Conservation (phyloP, 2,113 vertebrate species). For the Eulacestoma nigropectus region DNA sequence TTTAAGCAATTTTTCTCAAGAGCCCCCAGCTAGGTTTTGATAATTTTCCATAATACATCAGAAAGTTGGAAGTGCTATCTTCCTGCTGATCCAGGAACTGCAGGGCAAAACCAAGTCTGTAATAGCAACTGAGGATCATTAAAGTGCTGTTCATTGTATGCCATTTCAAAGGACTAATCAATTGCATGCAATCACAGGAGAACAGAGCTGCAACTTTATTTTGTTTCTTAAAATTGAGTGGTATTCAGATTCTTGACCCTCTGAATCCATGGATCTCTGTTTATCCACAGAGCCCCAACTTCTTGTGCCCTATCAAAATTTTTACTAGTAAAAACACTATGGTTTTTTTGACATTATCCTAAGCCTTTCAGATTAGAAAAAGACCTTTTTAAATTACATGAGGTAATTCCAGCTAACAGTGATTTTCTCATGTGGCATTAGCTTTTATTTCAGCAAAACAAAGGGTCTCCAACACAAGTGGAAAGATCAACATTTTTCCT, state of each 20-base stretch:
- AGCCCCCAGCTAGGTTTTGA: neutral
- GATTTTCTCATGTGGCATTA: neutral
- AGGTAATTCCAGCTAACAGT: neutral
- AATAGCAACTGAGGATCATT: neutral
- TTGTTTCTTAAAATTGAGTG: neutral
- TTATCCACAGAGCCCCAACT: neutral
- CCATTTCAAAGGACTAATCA: neutral
- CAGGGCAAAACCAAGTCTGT: neutral
- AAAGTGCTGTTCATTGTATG: neutral
- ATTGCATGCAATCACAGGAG: neutral
- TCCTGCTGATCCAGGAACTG: neutral
- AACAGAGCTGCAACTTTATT: neutral
- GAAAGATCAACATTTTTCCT: slow-evolving; percentile 19
- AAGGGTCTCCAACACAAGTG: neutral
- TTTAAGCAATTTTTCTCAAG: neutral
- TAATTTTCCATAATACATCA: neutral
- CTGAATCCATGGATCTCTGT: neutral
- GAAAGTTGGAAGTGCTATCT: neutral
- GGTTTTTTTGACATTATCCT: neutral
- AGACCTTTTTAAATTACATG: neutral
- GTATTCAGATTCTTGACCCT: neutral
- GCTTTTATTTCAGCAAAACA: neutral
- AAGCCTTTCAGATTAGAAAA: neutral
- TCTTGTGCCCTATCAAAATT: neutral
- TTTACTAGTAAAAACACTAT: neutral